Evolutionary conservation across 2,113 vertebrate species (phyloP).

Genomic region (Lates calcarifer): DNA sequence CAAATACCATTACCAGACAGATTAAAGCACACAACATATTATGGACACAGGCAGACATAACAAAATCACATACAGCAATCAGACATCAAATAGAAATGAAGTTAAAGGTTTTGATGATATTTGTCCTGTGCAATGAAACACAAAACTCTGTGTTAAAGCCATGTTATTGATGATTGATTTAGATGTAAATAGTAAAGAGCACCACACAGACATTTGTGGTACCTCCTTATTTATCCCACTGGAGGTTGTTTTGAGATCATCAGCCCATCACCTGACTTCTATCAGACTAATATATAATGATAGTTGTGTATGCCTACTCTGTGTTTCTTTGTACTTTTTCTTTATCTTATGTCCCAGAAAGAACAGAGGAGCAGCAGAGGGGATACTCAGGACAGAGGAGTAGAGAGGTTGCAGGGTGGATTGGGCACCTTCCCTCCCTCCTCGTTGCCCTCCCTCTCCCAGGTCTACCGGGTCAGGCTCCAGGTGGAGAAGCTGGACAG

Average conservation of each 20-base stretch:
- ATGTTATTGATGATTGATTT: no score
- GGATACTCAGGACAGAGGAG: background rate
- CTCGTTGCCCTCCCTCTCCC: background rate
- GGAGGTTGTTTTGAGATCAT: background rate
- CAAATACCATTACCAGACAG: no score
- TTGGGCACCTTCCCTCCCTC: background rate
- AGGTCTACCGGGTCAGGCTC: slow-evolving; percentile 45
- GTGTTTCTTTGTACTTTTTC: background rate
- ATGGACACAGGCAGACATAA: no score
- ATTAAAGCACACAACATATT: no score
- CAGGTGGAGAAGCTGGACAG: background rate
- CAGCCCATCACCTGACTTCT: background rate
- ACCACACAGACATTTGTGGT: background rate
- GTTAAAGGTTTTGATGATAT: no score
- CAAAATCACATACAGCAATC: no score
- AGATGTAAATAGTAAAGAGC: background rate
- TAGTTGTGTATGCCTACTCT: background rate
- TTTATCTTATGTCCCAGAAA: slow-evolving; percentile 19
- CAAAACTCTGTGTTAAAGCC: no score
- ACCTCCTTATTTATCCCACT: background rate
- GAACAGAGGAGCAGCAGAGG: slow-evolving; percentile 16
- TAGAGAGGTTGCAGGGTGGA: background rate
- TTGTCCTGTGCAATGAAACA: no score
- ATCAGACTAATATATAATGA: background rate
- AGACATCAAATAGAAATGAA: no score